phyloP scores from a whole-genome alignment of 2,113 vertebrate species.

The Phrynocephalus versicolor region DNA sequence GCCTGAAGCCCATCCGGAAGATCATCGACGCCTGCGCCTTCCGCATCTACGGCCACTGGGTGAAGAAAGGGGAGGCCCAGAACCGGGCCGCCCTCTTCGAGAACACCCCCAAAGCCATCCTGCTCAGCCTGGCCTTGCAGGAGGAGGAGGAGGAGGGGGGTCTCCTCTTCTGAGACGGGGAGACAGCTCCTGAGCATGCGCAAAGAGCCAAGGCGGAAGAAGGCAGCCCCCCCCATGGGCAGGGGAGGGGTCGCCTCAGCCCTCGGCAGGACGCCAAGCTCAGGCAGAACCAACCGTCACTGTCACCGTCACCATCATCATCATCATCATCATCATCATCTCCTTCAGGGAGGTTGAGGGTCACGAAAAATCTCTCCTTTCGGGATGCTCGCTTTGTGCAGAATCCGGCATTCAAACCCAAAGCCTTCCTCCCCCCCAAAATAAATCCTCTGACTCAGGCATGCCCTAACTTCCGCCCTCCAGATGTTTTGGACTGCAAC shows the following conservation, averaged over 20 bases:
- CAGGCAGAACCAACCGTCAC: no score
- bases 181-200: not conserved
- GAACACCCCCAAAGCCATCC: conserved; percentile 92
- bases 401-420: not conserved
- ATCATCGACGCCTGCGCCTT: conserved; percentile 95
- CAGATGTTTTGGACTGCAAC: no score
- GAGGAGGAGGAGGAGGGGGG: conserved; percentile 73
- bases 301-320: not conserved
- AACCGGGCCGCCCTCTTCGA: conserved; percentile 96
- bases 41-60: conserved; percentile 97
- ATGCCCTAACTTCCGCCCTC: no score
- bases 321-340: not conserved
- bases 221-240: not conserved
- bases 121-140: conserved; percentile 83
- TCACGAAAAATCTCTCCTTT: not conserved
- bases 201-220: not conserved
- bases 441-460: no score
- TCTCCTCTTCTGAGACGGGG: conserved; percentile 44
- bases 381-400: no score
- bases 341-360: not conserved
- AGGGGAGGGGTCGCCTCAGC: not conserved
- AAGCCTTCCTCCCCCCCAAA: not conserved
- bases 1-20: conserved; percentile 89
- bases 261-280: not conserved
- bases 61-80: conserved; percentile 97